phyloP scores from a whole-genome alignment of 2,113 vertebrate genomes.

The Alces alces region DNA sequence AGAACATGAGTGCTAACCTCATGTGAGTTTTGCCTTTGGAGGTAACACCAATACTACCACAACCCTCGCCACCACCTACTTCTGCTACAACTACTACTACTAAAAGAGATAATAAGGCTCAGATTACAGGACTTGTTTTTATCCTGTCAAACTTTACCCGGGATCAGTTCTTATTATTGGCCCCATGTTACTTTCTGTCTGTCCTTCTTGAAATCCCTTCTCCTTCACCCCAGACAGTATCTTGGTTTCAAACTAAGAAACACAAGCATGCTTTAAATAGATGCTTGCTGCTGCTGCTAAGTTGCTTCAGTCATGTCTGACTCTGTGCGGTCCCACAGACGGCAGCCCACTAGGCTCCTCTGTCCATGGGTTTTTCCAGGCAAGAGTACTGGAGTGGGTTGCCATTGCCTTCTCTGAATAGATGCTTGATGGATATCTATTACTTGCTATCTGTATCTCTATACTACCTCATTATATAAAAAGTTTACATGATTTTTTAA shows the following conservation, averaged over 20 bases:
- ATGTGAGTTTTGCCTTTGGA: not conserved
- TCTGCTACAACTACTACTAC: not conserved
- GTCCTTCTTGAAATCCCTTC: not conserved
- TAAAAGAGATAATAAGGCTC: not conserved
- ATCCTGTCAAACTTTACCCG: not conserved
- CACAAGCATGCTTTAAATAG: not conserved
- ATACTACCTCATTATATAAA: constrained; percentile 47
- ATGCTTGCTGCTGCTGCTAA: not conserved
- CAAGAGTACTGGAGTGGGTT: not conserved
- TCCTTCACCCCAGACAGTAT: not conserved
- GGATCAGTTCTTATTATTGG: not conserved
- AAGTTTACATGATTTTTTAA: constrained; percentile 54
- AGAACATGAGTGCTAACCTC: not conserved
- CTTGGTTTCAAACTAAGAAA: constrained; percentile 26
- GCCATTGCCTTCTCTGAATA: not conserved
- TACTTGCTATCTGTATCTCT: not conserved
- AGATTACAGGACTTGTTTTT: not conserved
- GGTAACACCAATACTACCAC: not conserved
- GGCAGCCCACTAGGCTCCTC: not conserved
- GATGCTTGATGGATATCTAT: constrained; percentile 52
- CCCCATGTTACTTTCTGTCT: not conserved
- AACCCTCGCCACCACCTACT: not conserved
- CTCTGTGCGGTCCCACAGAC: not conserved
- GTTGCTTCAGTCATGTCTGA: fast-evolving
- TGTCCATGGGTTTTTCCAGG: not conserved